Evolutionary conservation across 92 coral and sea anemone species (phyloP), one percentile per base, ranked within the genome.

Genomic region (Heteractis magnifica): DNA sequence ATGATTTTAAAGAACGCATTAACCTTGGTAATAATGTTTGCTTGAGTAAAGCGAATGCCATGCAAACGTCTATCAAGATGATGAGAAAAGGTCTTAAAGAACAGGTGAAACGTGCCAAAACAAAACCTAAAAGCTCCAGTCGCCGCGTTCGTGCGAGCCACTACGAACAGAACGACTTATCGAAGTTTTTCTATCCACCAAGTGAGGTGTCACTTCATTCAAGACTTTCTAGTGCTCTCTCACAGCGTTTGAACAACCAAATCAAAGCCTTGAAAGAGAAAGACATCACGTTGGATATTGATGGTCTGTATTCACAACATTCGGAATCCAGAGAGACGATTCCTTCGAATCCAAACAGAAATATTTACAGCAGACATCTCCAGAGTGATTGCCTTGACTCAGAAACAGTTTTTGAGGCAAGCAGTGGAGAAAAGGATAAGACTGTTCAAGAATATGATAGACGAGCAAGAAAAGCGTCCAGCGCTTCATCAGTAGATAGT

Each of bases 361-460:
- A 71, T 60, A 79, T 79, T 56, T 72, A 86, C 20, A 86, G 88
- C 34, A 72, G 85, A 56, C 88, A 79, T 73, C 51, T 80, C 52
- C 73, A 68, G 73, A 86, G 64, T 14, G 16, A 18, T 48, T 53
- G 64, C 23, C 5, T 56, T 14, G 77, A 72, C 14, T 6, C 51
- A 74, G 78, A 74, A 49, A 11, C 12, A 68, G 73, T 10, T 23
- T 68, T 68, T 21, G 73, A 68, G 15, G 0, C 6, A 56, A 58
- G 4, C 21, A 59, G 51, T 52, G 20, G 13, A 21, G n/a, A 58
- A 59, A 75, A 79, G 64, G 56, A 23, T 15, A 5, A 58, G 23
- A 18, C 8, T 48, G 26, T 55, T 13, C 65, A 52, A 74, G 51
- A 13, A 13, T 16, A 68, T 50, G 49, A 11, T 52, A 77, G 51